Evolutionary conservation across 1,140 invertebrate genomes (phyloP), one percentile per base, ranked within the genome.

Genomic region (Artemia franciscana): DNA sequence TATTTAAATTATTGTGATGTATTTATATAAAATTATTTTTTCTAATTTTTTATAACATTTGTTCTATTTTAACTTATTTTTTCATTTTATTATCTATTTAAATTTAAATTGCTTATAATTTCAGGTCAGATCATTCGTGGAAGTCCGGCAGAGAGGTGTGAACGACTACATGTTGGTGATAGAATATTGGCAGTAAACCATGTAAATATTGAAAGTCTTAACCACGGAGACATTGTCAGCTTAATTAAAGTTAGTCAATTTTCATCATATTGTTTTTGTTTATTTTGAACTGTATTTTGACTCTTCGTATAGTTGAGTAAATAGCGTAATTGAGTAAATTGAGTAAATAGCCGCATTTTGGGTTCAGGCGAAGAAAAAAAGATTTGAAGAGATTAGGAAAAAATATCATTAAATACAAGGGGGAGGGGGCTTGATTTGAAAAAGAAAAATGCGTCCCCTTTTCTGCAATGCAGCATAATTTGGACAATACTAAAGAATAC

Each of bases 141-240:
- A 66, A 96, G 91, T 71, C 94, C 95, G 5, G 93, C 95, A 0
- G 89, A 94, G 68, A 78, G 88, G 61, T 95, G 91, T 74, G 86
- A 84, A 0, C 80, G 83, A 58, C 75, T 98, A 0, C 86, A 87
- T 69, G 85, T 98, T 5, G 93, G 93, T 0, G 94, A 98, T 76
- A 84, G 89, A 65, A 97, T 98, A 65, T 77, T 96, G 56, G 91
- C 91, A 5, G 93, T 98, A 1, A 98, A 98, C 77, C 86, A 88
- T 58, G 82, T 86, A 59, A 84, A 92, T 64, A 94, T 97, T 60
- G 84, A 86, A 23, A 84, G 86, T 69, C 82, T 97, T 72, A 86
- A 88, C 68, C 94, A 98, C 71, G 91, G 91, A 61, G 92, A 98
- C 70, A 92, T 96, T 61, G 92, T 98, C 9, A 93, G 92, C 73